Evolutionary conservation across 2,113 vertebrate genomes (phyloP).

Genomic region (Potamarius usumacintae): DNA sequence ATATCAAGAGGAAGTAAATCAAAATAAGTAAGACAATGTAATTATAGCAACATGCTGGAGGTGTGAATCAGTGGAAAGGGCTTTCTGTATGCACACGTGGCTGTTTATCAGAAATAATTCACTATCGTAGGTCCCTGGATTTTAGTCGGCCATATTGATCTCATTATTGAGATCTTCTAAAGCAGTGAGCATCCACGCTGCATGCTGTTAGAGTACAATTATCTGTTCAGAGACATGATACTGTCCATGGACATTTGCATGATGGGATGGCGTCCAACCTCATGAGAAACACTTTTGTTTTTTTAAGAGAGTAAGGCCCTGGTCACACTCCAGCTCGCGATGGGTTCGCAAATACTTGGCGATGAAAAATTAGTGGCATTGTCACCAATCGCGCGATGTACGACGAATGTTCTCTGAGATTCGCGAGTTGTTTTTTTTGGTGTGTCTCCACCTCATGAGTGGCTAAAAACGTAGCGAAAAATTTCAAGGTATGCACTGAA

Average conservation of each 20-base stretch:
- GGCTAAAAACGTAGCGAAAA: no score
- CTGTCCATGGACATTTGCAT: neutral
- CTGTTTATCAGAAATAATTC: neutral
- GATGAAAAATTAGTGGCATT: no score
- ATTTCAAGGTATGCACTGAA: no score
- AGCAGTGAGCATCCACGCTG: neutral
- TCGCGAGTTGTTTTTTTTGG: no score
- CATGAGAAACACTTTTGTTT: neutral
- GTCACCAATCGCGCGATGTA: no score
- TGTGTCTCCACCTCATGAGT: no score
- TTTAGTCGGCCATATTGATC: neutral
- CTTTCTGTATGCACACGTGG: neutral
- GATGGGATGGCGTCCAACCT: no score
- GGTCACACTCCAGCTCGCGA: no score
- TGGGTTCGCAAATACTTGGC: no score
- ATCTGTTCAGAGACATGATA: neutral
- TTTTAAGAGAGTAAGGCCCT: neutral
- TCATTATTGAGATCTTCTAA: neutral
- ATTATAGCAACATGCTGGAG: constrained; percentile 8
- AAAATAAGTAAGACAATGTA: constrained; percentile 33
- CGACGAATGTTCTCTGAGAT: no score
- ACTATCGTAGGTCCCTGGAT: neutral
- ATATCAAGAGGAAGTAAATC: constrained; percentile 11
- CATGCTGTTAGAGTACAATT: neutral
- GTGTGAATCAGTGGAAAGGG: neutral